Conservation (phyloP, 2,888 invertebrate genomes). For the Mystacides longicornis region DNA sequence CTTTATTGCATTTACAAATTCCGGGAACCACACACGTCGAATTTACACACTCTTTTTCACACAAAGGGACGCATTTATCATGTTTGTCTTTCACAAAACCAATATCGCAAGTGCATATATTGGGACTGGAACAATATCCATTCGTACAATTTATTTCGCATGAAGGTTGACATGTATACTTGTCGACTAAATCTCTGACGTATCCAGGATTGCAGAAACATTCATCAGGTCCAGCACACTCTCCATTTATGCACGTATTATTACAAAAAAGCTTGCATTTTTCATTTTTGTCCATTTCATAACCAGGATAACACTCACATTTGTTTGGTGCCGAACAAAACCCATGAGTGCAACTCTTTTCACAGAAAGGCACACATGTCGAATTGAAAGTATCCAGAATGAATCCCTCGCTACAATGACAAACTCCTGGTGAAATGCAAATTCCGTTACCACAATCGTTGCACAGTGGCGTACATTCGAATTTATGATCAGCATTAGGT, state of each 20-base stretch:
- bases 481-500: not conserved
- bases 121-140: slow-evolving; percentile 30
- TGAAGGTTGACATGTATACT: slow-evolving; percentile 24
- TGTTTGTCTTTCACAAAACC: slow-evolving; percentile 24
- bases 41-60: slow-evolving; percentile 30
- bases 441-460: not conserved
- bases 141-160: slow-evolving; percentile 23
- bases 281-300: not conserved
- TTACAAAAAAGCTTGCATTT: not conserved
- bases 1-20: not conserved
- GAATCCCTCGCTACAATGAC: slow-evolving; percentile 8
- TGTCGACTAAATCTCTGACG: slow-evolving; percentile 1
- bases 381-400: not conserved
- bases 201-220: slow-evolving; percentile 31
- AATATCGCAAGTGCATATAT: slow-evolving; percentile 30
- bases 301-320: slow-evolving; percentile 30
- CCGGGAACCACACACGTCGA: slow-evolving; percentile 26
- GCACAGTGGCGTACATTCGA: slow-evolving; percentile 27
- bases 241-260: slow-evolving; percentile 29
- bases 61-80: slow-evolving; percentile 31
- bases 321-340: slow-evolving; percentile 30
- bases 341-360: slow-evolving; percentile 29
- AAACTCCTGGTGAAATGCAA: slow-evolving; percentile 15
- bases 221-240: slow-evolving; percentile 30
- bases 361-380: not conserved